Base-by-base conservation (phyloP, 2,888 invertebrate species). In the Caenorhabditis sp. region DNA sequence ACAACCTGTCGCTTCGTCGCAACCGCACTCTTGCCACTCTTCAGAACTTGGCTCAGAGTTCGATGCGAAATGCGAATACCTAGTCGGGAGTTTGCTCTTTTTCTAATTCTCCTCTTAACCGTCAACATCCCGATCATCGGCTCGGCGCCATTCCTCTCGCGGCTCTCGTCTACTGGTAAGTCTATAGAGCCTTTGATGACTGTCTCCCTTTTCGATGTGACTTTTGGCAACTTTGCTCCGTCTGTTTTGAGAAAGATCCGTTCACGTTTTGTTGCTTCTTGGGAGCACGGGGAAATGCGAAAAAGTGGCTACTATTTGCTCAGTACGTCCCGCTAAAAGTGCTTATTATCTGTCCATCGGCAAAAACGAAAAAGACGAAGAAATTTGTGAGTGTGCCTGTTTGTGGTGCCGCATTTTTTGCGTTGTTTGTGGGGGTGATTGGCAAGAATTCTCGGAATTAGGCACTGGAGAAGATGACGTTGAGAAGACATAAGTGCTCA, bases 301-400 rank as follows among this genome's bases (percentile, higher is more conserved):
- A n/a, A n/a, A n/a, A n/a, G n/a, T n/a, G 17, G 32, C 24, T 5
- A 26, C 17, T 62, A 30, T 62, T 50, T 20, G 41, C 62, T 50
- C 35, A 50, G 39, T 48, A 17, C 39, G 62, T 46, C 52, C 46
- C 62, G 50, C 22, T 62, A 62, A 62, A 62, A 62, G 62, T 62
- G 62, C 62, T 62, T 62, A 62, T 62, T 62, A 62, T 62, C 62
- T 62, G 62, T 62, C 48, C 59, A 52, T 26, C 30, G 41, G 58
- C 22, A 43, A 55, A 39, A 55, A 37, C 11, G 26, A 53, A 56
- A 26, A 43, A 61, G 26, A 20, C 32, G 17, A 24, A 35, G 9
- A 9, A 37, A 30, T 41, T 26, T n/a, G 15, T 22, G 9, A 22
- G n/a, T 32, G 35, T 20, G 35, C 20, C 6, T 61, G 32, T 62